These are phyloP conservation scores for Argynnis bischoffii DNA, from an alignment of 2,888 invertebrate genomes.

Conservation along the genomic window DNA sequence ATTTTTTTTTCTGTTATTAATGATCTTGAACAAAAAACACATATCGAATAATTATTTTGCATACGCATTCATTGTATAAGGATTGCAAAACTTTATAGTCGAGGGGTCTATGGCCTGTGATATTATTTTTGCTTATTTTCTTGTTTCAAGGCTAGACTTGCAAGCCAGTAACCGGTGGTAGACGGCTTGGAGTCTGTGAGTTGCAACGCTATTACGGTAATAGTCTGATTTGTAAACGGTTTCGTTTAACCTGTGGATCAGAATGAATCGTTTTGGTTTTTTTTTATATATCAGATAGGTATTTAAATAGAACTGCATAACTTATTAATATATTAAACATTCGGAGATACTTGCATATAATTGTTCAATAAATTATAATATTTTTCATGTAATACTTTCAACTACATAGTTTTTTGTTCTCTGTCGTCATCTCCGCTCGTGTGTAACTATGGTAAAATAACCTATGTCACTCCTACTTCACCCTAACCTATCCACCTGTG, in stretches of 20 bases:
- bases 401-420: too few species aligned
- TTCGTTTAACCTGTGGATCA: conserved; percentile 40
- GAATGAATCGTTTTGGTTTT: background rate
- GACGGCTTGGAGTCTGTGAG: conserved; percentile 50
- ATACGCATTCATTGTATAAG: conserved; percentile 12
- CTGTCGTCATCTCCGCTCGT: too few species aligned
- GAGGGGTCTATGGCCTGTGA: conserved; percentile 32
- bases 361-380: too few species aligned
- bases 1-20: conserved; percentile 3
- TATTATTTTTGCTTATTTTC: conserved; percentile 35
- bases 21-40: conserved; percentile 12
- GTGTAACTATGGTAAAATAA: too few species aligned
- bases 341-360: too few species aligned
- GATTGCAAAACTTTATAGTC: conserved; percentile 22
- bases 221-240: conserved; percentile 50
- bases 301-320: too few species aligned
- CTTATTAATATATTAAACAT: too few species aligned
- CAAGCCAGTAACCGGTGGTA: conserved; percentile 45
- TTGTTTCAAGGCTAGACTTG: conserved; percentile 41
- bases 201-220: conserved; percentile 50
- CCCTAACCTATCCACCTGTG: too few species aligned
- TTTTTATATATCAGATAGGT: background rate
- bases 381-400: too few species aligned
- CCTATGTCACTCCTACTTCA: too few species aligned
- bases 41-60: conserved; percentile 23